These are phyloP conservation scores for Danio jaintianensis DNA, from an alignment of 2,797 vertebrate genomes.

Conservation along the genomic window DNA sequence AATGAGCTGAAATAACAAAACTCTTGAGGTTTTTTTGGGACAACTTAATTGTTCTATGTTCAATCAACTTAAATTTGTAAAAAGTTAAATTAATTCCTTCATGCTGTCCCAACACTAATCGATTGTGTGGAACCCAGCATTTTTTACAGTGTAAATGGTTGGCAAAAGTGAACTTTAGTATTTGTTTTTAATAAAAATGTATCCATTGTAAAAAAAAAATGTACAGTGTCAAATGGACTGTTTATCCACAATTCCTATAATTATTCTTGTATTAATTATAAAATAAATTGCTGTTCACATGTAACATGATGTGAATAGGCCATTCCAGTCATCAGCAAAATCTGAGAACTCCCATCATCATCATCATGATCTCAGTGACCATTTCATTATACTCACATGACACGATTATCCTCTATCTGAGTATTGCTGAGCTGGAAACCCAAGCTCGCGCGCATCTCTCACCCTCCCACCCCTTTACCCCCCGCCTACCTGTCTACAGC, in stretches of 20 bases:
- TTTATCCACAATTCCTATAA: background rate
- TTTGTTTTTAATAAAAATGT: background rate
- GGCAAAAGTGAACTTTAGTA: background rate
- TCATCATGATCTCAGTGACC: conserved; percentile 27
- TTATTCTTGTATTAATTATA: background rate
- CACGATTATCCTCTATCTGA: conserved; percentile 9
- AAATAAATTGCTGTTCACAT: background rate
- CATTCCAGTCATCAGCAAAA: conserved; percentile 28
- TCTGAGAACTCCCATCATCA: conserved; percentile 33
- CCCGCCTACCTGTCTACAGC: conserved; percentile 45
- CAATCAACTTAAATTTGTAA: no score
- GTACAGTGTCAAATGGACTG: conserved; percentile 5
- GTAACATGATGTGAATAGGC: background rate
- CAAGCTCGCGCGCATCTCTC: conserved; percentile 11
- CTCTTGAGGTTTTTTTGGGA: no score
- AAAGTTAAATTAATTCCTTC: no score
- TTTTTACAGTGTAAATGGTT: background rate
- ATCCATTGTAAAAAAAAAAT: conserved; percentile 22
- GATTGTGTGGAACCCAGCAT: no score
- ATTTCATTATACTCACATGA: conserved; percentile 40
- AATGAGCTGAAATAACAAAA: no score
- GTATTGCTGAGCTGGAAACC: conserved; percentile 36
- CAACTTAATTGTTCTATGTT: no score
- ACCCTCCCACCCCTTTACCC: conserved; percentile 10
- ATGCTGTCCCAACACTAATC: no score